Percentiles rank a stretch among this genome's conserved stretches.
phyloP scores from a whole-genome alignment of 1,140 invertebrate genomes.

The Cydia strobilella region DNA sequence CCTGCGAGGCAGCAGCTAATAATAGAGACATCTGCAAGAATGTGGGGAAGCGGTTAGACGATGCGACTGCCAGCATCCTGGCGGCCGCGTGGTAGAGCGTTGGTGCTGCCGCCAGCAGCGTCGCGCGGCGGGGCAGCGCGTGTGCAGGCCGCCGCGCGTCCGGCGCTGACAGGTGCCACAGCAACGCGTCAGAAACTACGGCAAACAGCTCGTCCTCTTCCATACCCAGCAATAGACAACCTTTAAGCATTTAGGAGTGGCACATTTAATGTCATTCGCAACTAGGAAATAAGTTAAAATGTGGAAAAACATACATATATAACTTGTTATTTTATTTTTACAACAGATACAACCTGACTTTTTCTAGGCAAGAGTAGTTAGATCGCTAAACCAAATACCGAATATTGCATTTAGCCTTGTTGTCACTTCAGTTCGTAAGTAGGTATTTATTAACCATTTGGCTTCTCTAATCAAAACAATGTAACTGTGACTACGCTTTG shows the following conservation, averaged over 20 bases:
- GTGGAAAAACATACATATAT: no score
- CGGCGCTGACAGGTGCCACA: slow-evolving; percentile 58
- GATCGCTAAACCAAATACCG: no score
- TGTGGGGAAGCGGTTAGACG: slow-evolving; percentile 45
- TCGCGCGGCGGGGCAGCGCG: slow-evolving; percentile 38
- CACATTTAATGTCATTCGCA: slow-evolving; percentile 5
- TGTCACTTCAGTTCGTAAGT: no score
- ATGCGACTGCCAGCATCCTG: slow-evolving; percentile 56
- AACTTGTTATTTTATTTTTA: no score
- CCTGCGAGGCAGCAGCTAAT: slow-evolving; percentile 50
- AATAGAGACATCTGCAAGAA: slow-evolving; percentile 54
- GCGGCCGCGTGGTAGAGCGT: slow-evolving; percentile 45
- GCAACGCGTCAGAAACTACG: slow-evolving; percentile 49
- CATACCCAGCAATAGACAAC: slow-evolving; percentile 56
- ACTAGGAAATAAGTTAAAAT: no score
- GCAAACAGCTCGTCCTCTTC: slow-evolving; percentile 57
- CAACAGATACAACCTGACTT: no score
- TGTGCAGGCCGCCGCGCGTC: slow-evolving; percentile 40
- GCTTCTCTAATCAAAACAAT: not conserved
- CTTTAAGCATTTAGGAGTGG: slow-evolving; percentile 41
- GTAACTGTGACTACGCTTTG: no score
- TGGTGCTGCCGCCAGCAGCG: slow-evolving; percentile 45
- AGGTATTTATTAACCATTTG: no score
- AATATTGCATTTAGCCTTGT: no score
- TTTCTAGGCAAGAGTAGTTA: no score